Evolutionary conservation across 1,140 invertebrate genomes (phyloP).

Genomic region (Papilio glaucus): DNA sequence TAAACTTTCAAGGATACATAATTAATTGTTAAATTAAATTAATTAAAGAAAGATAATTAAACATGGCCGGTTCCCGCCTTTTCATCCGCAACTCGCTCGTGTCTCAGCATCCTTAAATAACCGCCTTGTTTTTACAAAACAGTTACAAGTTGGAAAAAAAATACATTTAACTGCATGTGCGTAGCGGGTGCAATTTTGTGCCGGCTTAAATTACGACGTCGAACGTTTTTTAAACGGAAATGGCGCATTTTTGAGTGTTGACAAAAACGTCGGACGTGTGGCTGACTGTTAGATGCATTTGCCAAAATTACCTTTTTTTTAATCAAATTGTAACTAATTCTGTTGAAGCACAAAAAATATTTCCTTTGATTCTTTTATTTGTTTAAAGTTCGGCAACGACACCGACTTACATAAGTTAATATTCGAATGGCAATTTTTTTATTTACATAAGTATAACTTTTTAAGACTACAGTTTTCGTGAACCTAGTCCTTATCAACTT

Average conservation of each 20-base stretch:
- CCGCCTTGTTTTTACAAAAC: conserved; percentile 63
- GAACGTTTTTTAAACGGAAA: conserved; percentile 76
- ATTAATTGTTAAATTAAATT: neutral
- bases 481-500: too few relatives aligned
- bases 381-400: too few relatives aligned
- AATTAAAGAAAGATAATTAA: neutral
- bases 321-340: conserved; percentile 27
- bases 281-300: conserved; percentile 43
- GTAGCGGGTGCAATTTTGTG: conserved; percentile 68
- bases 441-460: too few relatives aligned
- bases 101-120: conserved; percentile 38
- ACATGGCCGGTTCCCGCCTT: neutral
- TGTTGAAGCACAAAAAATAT: conserved; percentile 6
- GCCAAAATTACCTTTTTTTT: conserved; percentile 42
- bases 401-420: neutral
- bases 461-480: too few relatives aligned
- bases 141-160: conserved; percentile 64
- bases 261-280: conserved; percentile 55
- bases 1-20: too few relatives aligned
- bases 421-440: neutral
- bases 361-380: neutral
- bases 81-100: neutral
- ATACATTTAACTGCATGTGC: conserved; percentile 61
- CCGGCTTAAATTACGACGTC: conserved; percentile 70
- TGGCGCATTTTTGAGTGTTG: conserved; percentile 68